phyloP scores from a whole-genome alignment of 2,113 vertebrate species.

The Gymnorhina tibicen region DNA sequence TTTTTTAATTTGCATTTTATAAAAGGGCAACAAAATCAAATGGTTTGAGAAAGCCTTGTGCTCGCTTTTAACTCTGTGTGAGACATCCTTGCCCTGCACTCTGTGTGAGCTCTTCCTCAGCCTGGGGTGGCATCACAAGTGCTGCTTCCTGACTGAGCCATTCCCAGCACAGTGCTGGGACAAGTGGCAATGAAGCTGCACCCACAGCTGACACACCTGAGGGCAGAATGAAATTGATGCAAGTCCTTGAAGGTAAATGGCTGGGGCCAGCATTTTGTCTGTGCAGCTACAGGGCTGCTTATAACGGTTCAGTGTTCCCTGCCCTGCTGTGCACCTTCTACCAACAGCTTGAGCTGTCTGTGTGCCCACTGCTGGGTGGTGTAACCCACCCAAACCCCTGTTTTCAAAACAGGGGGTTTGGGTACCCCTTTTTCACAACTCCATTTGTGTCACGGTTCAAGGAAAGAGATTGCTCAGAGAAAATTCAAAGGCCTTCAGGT shows the following conservation, averaged over 20 bases:
- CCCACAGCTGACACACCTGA: background rate
- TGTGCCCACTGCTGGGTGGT: fast-evolving
- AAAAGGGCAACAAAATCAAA: slow-evolving; percentile 52
- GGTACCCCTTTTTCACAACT: background rate
- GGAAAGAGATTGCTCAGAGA: background rate
- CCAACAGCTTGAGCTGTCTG: background rate
- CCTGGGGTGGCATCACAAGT: fast-evolving
- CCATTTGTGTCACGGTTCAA: background rate
- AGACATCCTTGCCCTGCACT: background rate
- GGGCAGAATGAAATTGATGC: background rate
- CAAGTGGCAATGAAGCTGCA: background rate
- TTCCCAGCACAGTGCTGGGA: background rate
- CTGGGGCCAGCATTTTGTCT: background rate
- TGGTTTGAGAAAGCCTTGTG: background rate
- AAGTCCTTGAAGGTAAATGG: background rate
- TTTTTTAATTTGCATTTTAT: slow-evolving; percentile 22
- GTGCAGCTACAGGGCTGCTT: background rate
- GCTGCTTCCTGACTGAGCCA: fast-evolving
- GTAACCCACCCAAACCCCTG: background rate
- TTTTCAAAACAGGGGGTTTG: background rate
- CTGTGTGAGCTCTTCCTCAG: background rate
- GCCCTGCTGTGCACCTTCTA: background rate
- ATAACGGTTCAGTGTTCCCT: fast-evolving
- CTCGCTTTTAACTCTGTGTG: background rate
- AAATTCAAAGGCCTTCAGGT: background rate